A percentile compares a stretch with the other conserved stretches of the same genome.
These are phyloP conservation scores for Salvelinus namaycush DNA, from an alignment of 2,113 vertebrate genomes.

Conservation along the genomic window DNA sequence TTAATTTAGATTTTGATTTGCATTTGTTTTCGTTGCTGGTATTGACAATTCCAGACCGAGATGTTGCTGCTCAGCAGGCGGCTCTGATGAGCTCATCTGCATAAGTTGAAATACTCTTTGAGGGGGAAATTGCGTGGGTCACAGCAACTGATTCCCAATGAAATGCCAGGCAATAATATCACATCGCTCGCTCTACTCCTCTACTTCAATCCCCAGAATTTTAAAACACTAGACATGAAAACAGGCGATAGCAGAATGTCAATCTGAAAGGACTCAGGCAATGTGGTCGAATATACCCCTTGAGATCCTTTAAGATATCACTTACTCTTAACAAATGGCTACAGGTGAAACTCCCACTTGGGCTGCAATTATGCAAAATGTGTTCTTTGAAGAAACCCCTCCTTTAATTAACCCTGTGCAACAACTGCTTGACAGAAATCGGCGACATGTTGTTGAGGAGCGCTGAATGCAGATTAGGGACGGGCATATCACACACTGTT, in stretches of 20 bases:
- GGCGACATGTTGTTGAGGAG: constrained; percentile 42
- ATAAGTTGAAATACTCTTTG: constrained; percentile 78
- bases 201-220: constrained; percentile 61
- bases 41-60: constrained; percentile 78
- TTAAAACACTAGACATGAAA: constrained; percentile 56
- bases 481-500: constrained; percentile 39
- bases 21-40: constrained; percentile 74
- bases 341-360: constrained; percentile 62
- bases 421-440: constrained; percentile 47
- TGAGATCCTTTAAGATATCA: constrained; percentile 30
- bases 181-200: constrained; percentile 65
- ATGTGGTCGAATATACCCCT: constrained; percentile 43
- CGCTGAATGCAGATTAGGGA: constrained; percentile 70
- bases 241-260: constrained; percentile 69
- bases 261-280: constrained; percentile 58
- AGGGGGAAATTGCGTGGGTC: constrained; percentile 74
- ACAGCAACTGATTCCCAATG: constrained; percentile 69
- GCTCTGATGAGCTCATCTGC: constrained; percentile 78
- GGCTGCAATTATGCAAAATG: constrained; percentile 54
- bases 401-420: constrained; percentile 57
- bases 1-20: constrained; percentile 79
- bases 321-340: constrained; percentile 45
- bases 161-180: constrained; percentile 71
- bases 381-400: constrained; percentile 55
- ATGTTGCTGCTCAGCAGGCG: constrained; percentile 75